Conservation (phyloP, 2,113 vertebrate species). For the Lepisosteus oculatus region DNA sequence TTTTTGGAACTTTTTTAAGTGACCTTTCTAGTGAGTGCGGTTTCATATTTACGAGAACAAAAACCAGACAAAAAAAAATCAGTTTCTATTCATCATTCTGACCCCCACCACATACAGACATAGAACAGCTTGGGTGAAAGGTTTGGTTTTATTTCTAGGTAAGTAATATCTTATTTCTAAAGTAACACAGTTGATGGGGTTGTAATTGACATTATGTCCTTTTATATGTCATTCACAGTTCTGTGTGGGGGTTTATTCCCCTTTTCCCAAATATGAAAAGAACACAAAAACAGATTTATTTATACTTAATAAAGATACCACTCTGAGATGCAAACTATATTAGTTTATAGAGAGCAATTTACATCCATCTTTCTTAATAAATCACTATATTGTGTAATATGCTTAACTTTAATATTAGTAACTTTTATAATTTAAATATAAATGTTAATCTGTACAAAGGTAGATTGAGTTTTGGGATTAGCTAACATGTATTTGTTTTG, state of each 20-base stretch:
- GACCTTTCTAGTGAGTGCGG: slow-evolving; percentile 66
- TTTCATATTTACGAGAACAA: slow-evolving; percentile 52
- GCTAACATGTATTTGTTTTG: slow-evolving; percentile 25
- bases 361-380: slow-evolving; percentile 35
- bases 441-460: slow-evolving; percentile 42
- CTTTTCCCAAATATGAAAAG: background rate
- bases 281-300: slow-evolving; percentile 54
- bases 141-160: slow-evolving; percentile 20
- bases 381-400: slow-evolving; percentile 35
- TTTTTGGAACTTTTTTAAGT: slow-evolving; percentile 57
- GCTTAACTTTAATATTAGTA: slow-evolving; percentile 43
- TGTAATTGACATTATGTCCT: slow-evolving; percentile 52
- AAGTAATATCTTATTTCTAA: slow-evolving; percentile 18
- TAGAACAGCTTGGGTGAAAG: slow-evolving; percentile 41
- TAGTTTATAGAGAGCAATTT: slow-evolving; percentile 34
- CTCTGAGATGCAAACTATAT: slow-evolving; percentile 26
- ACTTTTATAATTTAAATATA: slow-evolving; percentile 54
- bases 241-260: slow-evolving; percentile 8
- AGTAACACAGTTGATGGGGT: slow-evolving; percentile 14
- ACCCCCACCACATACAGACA: background rate
- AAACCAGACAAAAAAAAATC: slow-evolving; percentile 42
- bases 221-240: slow-evolving; percentile 50
- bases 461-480: slow-evolving; percentile 48
- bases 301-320: slow-evolving; percentile 41
- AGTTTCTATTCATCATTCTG: slow-evolving; percentile 65